Percentiles rank a stretch among this genome's conserved stretches.
phyloP scores from a whole-genome alignment of 2,797 vertebrate genomes.

The Lepilemur ruficaudatus region DNA sequence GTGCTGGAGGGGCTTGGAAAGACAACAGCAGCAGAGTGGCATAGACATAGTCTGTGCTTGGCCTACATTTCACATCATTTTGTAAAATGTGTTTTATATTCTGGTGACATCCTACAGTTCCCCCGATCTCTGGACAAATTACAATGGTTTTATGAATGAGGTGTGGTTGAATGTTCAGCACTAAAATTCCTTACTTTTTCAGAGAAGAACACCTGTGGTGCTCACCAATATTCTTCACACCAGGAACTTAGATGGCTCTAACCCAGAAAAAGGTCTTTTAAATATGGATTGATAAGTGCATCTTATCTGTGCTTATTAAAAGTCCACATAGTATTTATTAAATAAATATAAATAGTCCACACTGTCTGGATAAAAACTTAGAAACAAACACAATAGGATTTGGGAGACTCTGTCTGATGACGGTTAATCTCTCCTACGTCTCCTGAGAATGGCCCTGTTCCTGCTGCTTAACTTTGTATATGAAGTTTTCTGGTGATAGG shows the following conservation, averaged over 20 bases:
- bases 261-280: constrained; percentile 24
- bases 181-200: neutral
- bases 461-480: neutral
- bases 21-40: neutral
- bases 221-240: constrained; percentile 47
- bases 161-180: neutral
- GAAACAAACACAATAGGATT: neutral
- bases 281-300: neutral
- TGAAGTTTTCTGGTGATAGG: neutral
- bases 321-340: neutral
- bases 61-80: neutral
- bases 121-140: neutral
- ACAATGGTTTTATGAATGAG: neutral
- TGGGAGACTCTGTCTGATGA: neutral
- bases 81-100: constrained; percentile 8
- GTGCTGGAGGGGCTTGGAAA: neutral
- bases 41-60: neutral
- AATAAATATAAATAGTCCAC: neutral
- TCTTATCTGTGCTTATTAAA: neutral
- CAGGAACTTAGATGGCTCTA: neutral
- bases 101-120: neutral
- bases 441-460: neutral
- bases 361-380: neutral
- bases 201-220: neutral
- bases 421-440: neutral